A percentile compares a stretch with the other conserved stretches of the same genome.
These are phyloP conservation scores for Platycnemis pennipes DNA, from an alignment of 2,888 invertebrate genomes.

Conservation along the genomic window DNA sequence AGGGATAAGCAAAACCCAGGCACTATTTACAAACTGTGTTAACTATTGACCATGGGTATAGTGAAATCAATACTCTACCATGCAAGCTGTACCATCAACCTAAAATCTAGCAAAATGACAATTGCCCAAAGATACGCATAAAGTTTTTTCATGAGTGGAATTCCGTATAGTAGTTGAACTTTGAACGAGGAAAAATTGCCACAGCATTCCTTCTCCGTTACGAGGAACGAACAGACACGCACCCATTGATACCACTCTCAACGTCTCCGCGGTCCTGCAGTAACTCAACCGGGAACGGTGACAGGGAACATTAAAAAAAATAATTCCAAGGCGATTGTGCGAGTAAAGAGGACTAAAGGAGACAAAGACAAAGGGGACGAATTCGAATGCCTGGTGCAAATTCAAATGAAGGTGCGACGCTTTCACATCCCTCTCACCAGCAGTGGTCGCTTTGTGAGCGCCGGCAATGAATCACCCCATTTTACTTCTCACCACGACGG, in stretches of 20 bases:
- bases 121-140: too few relatives aligned
- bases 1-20: too few relatives aligned
- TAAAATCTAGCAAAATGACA: too few relatives aligned
- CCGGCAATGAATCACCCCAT: background rate
- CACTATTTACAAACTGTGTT: too few relatives aligned
- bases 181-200: background rate
- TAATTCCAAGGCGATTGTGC: background rate
- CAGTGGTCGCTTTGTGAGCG: background rate
- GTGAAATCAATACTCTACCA: too few relatives aligned
- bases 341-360: background rate
- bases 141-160: too few relatives aligned
- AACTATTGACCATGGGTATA: too few relatives aligned
- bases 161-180: too few relatives aligned
- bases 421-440: background rate
- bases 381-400: background rate
- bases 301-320: background rate
- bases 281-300: background rate
- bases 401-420: background rate
- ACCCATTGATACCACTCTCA: background rate
- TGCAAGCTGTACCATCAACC: too few relatives aligned
- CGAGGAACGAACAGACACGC: background rate
- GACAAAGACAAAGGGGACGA: background rate
- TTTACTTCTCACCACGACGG: background rate
- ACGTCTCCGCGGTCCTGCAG: background rate
- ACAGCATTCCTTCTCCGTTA: background rate